phyloP scores from a whole-genome alignment of 2,113 vertebrate species.

The Leucosticte australis region DNA sequence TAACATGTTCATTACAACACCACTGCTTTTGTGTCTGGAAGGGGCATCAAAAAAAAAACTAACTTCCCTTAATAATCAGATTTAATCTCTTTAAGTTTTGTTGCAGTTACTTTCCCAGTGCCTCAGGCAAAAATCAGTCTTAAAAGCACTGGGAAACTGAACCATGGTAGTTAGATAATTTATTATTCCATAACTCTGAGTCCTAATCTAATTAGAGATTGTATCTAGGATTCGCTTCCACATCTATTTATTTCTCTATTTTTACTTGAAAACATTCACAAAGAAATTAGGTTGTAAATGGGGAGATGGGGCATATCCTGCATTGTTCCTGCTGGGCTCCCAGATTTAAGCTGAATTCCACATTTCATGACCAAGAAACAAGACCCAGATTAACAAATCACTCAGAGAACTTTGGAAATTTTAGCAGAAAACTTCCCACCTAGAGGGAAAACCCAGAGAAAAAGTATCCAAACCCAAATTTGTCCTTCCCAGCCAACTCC shows the following conservation, averaged over 20 bases:
- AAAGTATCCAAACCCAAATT: background rate
- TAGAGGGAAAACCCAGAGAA: background rate
- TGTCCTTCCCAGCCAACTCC: background rate
- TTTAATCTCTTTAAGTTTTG: conserved; percentile 36
- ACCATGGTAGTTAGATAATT: background rate
- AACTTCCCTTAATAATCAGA: conserved; percentile 20
- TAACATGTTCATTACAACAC: background rate
- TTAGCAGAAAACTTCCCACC: background rate
- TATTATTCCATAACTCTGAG: conserved; percentile 45
- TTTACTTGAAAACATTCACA: conserved; percentile 7
- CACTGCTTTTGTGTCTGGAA: background rate
- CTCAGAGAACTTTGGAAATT: background rate
- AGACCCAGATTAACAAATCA: background rate
- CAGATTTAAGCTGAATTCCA: background rate
- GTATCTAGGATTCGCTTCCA: background rate
- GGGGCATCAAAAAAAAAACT: background rate
- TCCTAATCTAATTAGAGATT: conserved; percentile 55
- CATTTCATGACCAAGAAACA: background rate
- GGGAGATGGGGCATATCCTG: background rate
- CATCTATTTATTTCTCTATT: conserved; percentile 28
- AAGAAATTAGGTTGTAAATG: background rate
- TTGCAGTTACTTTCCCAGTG: conserved; percentile 3
- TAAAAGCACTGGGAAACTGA: background rate
- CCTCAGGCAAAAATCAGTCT: conserved; percentile 45
- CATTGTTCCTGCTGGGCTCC: background rate